Evolutionary conservation across 2,888 invertebrate genomes (phyloP).

Genomic region (Philhelius pedissequus): DNA sequence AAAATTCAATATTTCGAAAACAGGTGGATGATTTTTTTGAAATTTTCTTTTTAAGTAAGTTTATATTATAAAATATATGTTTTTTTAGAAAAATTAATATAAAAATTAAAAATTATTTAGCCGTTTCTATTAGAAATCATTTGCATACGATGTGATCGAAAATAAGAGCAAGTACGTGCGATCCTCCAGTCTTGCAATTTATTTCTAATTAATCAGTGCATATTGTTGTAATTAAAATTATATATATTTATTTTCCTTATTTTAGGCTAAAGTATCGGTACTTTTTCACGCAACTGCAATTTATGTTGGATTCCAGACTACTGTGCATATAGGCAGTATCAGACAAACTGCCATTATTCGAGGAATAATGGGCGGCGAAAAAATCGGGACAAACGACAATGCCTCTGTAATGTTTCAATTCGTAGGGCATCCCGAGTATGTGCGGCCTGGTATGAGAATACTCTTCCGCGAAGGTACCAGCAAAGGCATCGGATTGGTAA

Average conservation of each 20-base stretch:
- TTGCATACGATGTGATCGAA: too few species aligned
- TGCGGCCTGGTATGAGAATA: conserved; percentile 87
- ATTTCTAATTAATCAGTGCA: too few species aligned
- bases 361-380: conserved; percentile 82
- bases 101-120: too few species aligned
- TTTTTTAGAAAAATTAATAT: too few species aligned
- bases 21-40: too few species aligned
- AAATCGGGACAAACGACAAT: conserved; percentile 87
- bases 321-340: conserved; percentile 97
- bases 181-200: too few species aligned
- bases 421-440: conserved; percentile 92
- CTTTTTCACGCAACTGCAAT: conserved; percentile 93
- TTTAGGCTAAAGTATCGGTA: conserved; percentile 92
- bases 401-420: conserved; percentile 94
- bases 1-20: too few species aligned
- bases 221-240: neutral
- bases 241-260: conserved; percentile 76
- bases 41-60: too few species aligned
- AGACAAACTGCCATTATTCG: conserved; percentile 96
- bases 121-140: too few species aligned
- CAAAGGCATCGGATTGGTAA: conserved; percentile 92
- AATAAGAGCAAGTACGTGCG: too few species aligned
- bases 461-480: conserved; percentile 91
- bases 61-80: too few species aligned
- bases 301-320: conserved; percentile 91